These are phyloP conservation scores for Prunella himalayana DNA, from an alignment of 2,113 vertebrate species.

Conservation along the genomic window DNA sequence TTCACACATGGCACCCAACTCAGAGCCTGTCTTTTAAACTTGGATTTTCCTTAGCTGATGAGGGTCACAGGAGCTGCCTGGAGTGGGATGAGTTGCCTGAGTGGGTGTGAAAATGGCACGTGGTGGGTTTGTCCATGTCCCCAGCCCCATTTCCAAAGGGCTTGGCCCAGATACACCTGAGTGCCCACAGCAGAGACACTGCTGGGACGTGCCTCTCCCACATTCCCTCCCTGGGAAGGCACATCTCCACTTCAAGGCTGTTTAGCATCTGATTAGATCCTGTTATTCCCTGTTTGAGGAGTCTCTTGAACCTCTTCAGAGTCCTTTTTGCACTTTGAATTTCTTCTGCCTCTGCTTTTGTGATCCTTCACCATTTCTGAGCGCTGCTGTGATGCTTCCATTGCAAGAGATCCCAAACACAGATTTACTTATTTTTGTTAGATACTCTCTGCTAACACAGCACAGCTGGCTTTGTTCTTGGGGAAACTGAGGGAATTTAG, in stretches of 20 bases:
- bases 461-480: neutral
- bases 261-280: neutral
- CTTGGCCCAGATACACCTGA: neutral
- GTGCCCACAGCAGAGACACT: accelerated
- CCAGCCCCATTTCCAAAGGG: neutral
- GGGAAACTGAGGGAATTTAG: neutral
- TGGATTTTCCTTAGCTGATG: neutral
- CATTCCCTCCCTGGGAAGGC: neutral
- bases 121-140: accelerated
- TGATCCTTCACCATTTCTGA: neutral
- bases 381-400: neutral
- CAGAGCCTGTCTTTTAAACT: neutral
- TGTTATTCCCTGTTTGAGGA: neutral
- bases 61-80: neutral
- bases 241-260: neutral
- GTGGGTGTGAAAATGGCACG: accelerated
- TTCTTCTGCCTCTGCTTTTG: neutral
- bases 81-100: accelerated
- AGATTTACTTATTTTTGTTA: neutral
- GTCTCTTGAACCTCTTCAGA: neutral
- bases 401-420: neutral
- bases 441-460: neutral
- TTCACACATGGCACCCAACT: accelerated
- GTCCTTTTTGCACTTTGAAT: neutral
- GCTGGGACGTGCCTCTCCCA: neutral